A percentile compares a stretch with the other conserved stretches of the same genome.
These are phyloP conservation scores for Acrocephalus arundinaceus DNA, from an alignment of 2,113 vertebrate genomes.

Conservation along the genomic window DNA sequence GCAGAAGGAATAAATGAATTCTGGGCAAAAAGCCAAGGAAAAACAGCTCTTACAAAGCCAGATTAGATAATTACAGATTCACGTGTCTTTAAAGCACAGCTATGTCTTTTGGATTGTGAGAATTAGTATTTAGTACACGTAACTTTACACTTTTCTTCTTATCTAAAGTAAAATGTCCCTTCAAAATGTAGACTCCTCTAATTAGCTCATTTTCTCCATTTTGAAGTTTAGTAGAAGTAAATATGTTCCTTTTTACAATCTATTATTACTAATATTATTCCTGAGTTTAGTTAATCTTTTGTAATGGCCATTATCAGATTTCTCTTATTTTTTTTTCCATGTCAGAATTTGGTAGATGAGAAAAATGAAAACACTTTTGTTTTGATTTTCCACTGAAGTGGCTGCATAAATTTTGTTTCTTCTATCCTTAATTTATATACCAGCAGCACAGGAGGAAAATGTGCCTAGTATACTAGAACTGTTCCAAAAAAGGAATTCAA, in stretches of 20 bases:
- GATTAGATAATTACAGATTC: conserved; percentile 48
- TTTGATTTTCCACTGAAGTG: neutral
- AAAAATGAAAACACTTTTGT: neutral
- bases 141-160: conserved; percentile 38
- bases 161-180: conserved; percentile 9
- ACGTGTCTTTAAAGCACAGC: conserved; percentile 21
- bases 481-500: neutral
- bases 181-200: neutral
- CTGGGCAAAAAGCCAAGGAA: conserved; percentile 47
- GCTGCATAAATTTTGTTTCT: neutral
- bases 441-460: neutral
- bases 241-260: neutral
- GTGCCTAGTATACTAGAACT: neutral
- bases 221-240: neutral
- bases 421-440: neutral
- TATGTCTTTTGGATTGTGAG: conserved; percentile 31
- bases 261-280: neutral
- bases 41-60: conserved; percentile 29
- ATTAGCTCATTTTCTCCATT: neutral
- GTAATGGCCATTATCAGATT: neutral
- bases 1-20: conserved; percentile 23
- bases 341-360: neutral
- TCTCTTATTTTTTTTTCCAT: neutral
- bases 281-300: neutral
- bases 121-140: conserved; percentile 27